Base-by-base conservation (phyloP, 1,140 invertebrate species). In the Nixonia krombeini region DNA sequence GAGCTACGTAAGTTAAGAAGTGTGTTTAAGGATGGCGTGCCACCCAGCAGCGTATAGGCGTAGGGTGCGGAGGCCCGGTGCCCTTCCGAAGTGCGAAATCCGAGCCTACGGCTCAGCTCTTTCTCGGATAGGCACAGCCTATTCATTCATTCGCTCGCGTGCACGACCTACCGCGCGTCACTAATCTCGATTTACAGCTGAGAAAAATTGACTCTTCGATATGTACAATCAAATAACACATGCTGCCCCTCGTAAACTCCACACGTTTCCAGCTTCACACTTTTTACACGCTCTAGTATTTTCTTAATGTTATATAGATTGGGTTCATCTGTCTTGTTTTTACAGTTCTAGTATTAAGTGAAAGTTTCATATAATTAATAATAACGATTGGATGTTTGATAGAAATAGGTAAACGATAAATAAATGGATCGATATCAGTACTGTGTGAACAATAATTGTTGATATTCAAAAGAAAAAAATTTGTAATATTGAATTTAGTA, bases 151-250 rank as follows among this genome's bases (percentile, higher is more conserved):
- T 71, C 63, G 69, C 59, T 65, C 61, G 64, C 65, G 61, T 63
- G 64, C 51, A 51, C 68, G 73, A 79, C 77, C 75, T 76, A 77
- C 75, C 75, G 73, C 77, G 70, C 72, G 72, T 62, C 69, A 66
- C 72, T 79, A 76, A 79, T 77, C 75, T 74, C 67, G 52, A 76
- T 74, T 76, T 74, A 73, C 53, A 51, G 25, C 46, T 26, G 40
- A 70, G 72, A 76, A 78, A 75, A 73, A 67, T 74, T 63, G 70
- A 72, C 75, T 73, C 47, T 40, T 65, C 65, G 69, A 72, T 72
- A 58, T 35, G 4, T 13, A 12, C 41, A 58, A 64, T 64, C 55
- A 50, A 56, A 53, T n/a, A n/a, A n/a, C n/a, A n/a, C n/a, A n/a
- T n/a, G n/a, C n/a, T n/a, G n/a, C n/a, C 62, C 49, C 40, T 63